phyloP scores from a whole-genome alignment of 92 coral and sea anemone genomes.

The Montipora capitata region DNA sequence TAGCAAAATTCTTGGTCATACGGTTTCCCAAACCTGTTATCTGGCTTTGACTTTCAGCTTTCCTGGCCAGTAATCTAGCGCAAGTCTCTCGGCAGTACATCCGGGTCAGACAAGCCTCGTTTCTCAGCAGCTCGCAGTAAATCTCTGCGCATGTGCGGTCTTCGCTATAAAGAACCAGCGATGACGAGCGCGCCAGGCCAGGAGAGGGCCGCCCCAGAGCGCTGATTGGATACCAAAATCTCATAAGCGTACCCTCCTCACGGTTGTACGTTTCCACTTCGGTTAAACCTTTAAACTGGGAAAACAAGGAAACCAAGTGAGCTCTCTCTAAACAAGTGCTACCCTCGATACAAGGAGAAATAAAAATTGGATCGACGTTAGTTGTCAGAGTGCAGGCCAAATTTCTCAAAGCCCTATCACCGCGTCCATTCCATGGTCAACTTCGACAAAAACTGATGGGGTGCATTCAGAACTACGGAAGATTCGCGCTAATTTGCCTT shows the following conservation, averaged over 20 bases:
- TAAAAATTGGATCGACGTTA: too few species aligned
- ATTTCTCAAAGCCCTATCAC: too few species aligned
- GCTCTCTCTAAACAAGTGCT: background rate
- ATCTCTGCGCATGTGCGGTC: constrained; percentile 81
- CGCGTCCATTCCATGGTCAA: too few species aligned
- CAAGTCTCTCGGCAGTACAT: constrained; percentile 86
- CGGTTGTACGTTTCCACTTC: constrained; percentile 96
- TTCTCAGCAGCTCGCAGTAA: constrained; percentile 81
- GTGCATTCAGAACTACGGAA: too few species aligned
- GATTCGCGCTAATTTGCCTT: too few species aligned
- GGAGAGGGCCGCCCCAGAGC: constrained; percentile 87
- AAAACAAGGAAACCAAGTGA: background rate
- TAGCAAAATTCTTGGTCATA: background rate
- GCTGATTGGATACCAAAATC: constrained; percentile 96
- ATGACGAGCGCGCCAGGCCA: constrained; percentile 86
- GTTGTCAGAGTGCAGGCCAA: too few species aligned
- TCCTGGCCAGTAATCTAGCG: constrained; percentile 64
- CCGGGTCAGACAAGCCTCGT: constrained; percentile 81
- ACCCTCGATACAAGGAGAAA: too few species aligned
- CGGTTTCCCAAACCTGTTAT: constrained; percentile 23
- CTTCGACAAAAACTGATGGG: too few species aligned
- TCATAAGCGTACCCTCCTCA: constrained; percentile 93
- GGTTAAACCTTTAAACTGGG: constrained; percentile 80
- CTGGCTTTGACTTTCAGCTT: constrained; percentile 25
- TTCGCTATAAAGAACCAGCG: constrained; percentile 80